These are phyloP conservation scores for Melipona quadrifasciata DNA, from an alignment of 1,140 invertebrate species.

Conservation along the genomic window DNA sequence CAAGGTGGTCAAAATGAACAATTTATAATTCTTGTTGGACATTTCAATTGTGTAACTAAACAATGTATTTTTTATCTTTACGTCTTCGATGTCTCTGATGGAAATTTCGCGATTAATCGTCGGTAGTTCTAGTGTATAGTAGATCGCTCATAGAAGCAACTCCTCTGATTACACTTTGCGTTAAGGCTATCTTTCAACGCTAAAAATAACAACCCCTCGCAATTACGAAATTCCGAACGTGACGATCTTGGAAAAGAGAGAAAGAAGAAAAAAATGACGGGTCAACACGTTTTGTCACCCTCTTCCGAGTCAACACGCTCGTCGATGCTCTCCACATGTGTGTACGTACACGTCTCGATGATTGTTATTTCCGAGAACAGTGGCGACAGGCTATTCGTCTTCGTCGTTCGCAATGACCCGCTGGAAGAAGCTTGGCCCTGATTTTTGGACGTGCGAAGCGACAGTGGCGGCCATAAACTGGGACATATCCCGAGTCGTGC, in stretches of 20 bases:
- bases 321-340: neutral
- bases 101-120: no score
- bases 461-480: conserved; percentile 62
- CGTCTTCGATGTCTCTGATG: no score
- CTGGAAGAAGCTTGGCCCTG: conserved; percentile 23
- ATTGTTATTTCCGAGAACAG: neutral
- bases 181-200: neutral
- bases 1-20: no score
- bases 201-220: neutral
- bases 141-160: no score
- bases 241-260: neutral
- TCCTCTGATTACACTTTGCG: neutral
- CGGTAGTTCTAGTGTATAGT: no score
- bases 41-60: no score
- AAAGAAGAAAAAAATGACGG: neutral
- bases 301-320: neutral
- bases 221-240: neutral
- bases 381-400: neutral
- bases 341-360: neutral
- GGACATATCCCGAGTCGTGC: conserved; percentile 54
- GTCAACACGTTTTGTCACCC: neutral
- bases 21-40: no score
- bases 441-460: conserved; percentile 60
- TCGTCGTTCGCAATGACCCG: neutral
- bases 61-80: no score